Evolutionary conservation across 2,888 invertebrate genomes (phyloP).

Genomic region (Muschampia plurimacula): DNA sequence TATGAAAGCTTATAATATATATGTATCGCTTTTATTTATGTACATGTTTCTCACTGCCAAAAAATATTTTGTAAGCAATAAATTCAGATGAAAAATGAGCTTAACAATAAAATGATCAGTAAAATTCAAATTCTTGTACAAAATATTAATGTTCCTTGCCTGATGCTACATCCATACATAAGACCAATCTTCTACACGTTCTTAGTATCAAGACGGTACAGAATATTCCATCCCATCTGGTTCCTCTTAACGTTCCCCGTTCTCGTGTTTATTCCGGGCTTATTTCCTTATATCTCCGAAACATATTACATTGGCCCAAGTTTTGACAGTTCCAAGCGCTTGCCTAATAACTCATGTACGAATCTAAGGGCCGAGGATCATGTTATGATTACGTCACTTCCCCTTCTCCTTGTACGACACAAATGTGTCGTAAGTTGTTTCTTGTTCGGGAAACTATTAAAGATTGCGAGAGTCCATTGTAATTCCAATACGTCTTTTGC

Average conservation of each 20-base stretch:
- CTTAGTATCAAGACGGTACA: neutral
- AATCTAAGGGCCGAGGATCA: conserved; percentile 20
- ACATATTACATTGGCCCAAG: conserved; percentile 33
- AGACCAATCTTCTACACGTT: neutral
- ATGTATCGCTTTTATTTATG: no score
- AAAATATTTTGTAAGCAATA: no score
- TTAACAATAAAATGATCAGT: no score
- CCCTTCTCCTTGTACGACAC: neutral
- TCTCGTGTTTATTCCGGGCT: conserved; percentile 18
- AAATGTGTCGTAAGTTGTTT: conserved; percentile 6
- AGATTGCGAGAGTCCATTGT: neutral
- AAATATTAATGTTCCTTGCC: neutral
- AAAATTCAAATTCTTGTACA: neutral
- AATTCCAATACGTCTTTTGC: neutral
- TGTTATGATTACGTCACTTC: conserved; percentile 17
- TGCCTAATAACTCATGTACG: conserved; percentile 35
- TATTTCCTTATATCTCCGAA: conserved; percentile 29
- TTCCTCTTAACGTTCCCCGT: conserved; percentile 3
- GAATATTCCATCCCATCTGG: conserved; percentile 12
- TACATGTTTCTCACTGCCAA: no score
- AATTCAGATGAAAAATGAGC: no score
- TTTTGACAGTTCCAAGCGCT: conserved; percentile 36
- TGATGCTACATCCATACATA: neutral
- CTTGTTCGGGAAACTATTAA: conserved; percentile 3
- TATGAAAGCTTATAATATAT: no score